Base-by-base conservation (phyloP, 2,113 vertebrate genomes). In the Ploceus nigricollis region DNA sequence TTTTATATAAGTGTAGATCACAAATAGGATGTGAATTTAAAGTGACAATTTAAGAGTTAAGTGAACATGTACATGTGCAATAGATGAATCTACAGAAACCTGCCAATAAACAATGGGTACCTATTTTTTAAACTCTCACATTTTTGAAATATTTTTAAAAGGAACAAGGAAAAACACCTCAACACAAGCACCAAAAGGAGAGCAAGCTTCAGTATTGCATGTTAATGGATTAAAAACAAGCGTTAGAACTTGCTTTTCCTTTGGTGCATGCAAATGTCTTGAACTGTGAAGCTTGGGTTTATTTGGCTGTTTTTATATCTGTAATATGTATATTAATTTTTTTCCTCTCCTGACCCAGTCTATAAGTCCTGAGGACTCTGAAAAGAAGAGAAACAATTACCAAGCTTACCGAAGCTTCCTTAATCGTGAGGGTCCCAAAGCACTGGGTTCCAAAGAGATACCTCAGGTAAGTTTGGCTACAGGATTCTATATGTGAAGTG, bases 391-490 rank as follows among this genome's bases (percentile, higher is more conserved):
- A 23, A 95, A 11, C 68, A 99, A 99, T 97, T 97, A 98, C 18
- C 97, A 98, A 57, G 99, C 99, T 14, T 99, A 98, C 94, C 98
- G 99, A 80, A 99, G 98, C 98, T 99, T 95, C 95, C 98, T 99
- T 17, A 99, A 99, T 97, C 98, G 99, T 28, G 99, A 99, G 79
- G 99, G 99, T 57, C 99, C 99, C 1, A 99, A 99, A 95, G 99
- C 99, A 1, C 98, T 99, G 90, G 99, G 99, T 39, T 99, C 99
- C 82, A 99, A 99, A 96, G 98, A 99, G 93, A 99, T 99, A 65
- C 99, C 99, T 7, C 97, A 97, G 98, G 99, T 99, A 80, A 97
- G 84, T 44, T 25, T 80, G 79, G 30, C 64, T 76, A 1, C 58
- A 66, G 27, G 65, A 42, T 66, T 64, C 56, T 63, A 0, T 6